These are phyloP conservation scores for Drosophila oshimai DNA, from an alignment of 1,140 invertebrate species.

Conservation along the genomic window DNA sequence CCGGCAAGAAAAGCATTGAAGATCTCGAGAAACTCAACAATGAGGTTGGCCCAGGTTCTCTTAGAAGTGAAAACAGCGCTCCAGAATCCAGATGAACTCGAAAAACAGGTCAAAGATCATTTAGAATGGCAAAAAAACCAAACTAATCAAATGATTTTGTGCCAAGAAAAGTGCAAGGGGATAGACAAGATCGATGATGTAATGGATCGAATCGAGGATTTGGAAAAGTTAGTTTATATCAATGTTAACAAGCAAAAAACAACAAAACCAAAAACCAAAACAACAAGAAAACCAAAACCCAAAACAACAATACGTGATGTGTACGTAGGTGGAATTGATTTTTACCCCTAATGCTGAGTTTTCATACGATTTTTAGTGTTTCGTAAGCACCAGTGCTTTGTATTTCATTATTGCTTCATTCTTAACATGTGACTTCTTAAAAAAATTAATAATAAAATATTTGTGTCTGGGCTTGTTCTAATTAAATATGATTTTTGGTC, in stretches of 20 bases:
- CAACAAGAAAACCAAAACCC: background rate
- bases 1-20: background rate
- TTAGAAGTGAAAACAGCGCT: too few relatives aligned
- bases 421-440: too few relatives aligned
- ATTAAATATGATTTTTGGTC: background rate
- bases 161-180: background rate
- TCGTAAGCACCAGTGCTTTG: too few relatives aligned
- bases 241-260: background rate
- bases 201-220: conserved; percentile 13
- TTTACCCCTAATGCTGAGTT: too few relatives aligned
- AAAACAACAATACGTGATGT: too few relatives aligned
- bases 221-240: conserved; percentile 3
- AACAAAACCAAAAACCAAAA: background rate
- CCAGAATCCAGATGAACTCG: background rate
- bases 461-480: too few relatives aligned
- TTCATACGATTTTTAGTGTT: too few relatives aligned
- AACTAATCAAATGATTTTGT: background rate
- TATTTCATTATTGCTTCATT: too few relatives aligned
- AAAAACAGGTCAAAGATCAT: conserved; percentile 3
- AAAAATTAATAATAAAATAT: too few relatives aligned
- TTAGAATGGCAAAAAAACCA: background rate
- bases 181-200: conserved; percentile 18
- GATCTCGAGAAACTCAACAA: background rate
- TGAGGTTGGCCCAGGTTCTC: too few relatives aligned
- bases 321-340: too few relatives aligned